Evolutionary conservation across 2,113 vertebrate genomes (phyloP).

Genomic region (Sakesphorus luctuosus): DNA sequence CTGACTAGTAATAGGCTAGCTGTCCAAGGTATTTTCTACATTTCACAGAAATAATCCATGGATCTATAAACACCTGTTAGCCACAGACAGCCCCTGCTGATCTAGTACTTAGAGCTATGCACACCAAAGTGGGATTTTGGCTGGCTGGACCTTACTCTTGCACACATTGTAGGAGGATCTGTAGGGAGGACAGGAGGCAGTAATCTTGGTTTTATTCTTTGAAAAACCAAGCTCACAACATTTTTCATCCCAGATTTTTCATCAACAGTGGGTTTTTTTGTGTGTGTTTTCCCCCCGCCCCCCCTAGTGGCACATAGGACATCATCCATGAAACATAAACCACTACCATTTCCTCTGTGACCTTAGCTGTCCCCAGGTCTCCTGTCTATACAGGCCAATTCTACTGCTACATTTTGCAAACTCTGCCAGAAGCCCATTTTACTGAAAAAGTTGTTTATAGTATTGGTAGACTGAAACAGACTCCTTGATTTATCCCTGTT

Average conservation of each 20-base stretch:
- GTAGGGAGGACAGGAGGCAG: not conserved
- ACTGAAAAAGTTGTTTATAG: conserved; percentile 11
- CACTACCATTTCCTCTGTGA: not conserved
- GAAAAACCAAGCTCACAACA: not conserved
- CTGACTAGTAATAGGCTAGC: not conserved
- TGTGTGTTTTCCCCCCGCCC: not conserved
- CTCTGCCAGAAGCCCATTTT: not conserved
- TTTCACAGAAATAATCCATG: not conserved
- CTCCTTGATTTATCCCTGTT: conserved; percentile 37
- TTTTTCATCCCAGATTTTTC: not conserved
- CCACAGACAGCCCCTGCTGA: not conserved
- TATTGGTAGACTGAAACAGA: conserved; percentile 8
- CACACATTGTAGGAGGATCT: not conserved
- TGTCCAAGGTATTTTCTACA: not conserved
- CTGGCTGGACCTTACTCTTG: not conserved
- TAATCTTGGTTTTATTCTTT: not conserved
- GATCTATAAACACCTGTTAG: not conserved
- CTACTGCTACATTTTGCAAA: not conserved
- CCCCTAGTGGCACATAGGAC: not conserved
- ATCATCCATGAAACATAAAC: not conserved
- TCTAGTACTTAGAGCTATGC: not conserved
- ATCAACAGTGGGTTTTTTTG: not conserved
- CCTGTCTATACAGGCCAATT: not conserved
- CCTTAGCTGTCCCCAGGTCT: not conserved
- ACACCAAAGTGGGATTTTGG: not conserved